Conservation (phyloP, 2,113 vertebrate genomes). For the Otis tarda region DNA sequence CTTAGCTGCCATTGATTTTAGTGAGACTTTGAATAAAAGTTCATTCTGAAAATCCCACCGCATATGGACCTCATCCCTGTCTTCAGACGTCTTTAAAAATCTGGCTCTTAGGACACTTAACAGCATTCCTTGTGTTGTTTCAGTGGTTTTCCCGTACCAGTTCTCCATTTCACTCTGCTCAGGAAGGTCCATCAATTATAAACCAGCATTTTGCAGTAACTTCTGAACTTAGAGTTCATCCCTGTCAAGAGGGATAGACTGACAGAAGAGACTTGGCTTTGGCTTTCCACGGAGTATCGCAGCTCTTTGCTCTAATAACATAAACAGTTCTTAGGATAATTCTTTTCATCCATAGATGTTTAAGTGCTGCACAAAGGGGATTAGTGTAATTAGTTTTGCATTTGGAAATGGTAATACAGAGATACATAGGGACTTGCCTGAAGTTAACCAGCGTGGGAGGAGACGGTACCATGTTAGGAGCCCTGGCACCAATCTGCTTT, state of each 20-base stretch:
- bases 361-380: slow-evolving; percentile 4
- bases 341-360: neutral
- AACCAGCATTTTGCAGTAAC: neutral
- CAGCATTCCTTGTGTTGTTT: neutral
- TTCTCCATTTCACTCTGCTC: neutral
- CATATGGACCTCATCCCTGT: neutral
- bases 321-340: slow-evolving; percentile 16
- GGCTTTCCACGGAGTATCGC: neutral
- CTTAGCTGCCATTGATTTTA: neutral
- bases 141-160: neutral
- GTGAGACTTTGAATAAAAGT: neutral
- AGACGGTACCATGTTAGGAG: neutral
- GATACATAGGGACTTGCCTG: neutral
- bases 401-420: slow-evolving; percentile 11
- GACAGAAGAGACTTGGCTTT: neutral
- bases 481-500: neutral
- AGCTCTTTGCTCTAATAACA: neutral
- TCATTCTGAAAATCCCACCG: neutral
- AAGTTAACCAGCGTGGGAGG: neutral
- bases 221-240: neutral
- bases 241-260: neutral
- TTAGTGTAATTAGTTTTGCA: slow-evolving; percentile 45
- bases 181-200: neutral
- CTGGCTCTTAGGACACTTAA: neutral
- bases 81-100: neutral